Evolutionary conservation across 1,140 invertebrate genomes (phyloP), one percentile per base, ranked within the genome.

Genomic region (Aphelinus certus): DNA sequence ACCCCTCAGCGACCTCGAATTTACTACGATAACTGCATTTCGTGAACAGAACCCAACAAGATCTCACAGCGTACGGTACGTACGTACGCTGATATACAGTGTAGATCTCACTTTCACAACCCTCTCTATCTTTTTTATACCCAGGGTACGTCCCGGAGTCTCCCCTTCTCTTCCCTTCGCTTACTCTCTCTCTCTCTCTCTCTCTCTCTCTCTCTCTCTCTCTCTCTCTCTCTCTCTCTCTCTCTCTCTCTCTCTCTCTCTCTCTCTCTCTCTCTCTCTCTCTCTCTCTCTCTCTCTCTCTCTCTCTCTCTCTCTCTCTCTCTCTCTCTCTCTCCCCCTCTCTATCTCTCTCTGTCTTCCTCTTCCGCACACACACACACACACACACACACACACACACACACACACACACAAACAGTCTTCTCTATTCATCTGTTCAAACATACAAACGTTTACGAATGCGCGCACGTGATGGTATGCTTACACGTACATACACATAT

Each of bases 31-130:
- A 87, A 88, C 86, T 87, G 82, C 86, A 86, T 88, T 88, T 87
- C 84, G 83, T 80, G 83, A 83, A 84, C 86, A 88, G 86, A 87
- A 87, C 86, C 85, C 85, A 83, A 84, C 85, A 87, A 87, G 86
- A 86, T 87, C 83, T 87, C 86, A 84, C 82, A 81, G 81, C 82
- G 86, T 87, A 75, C 83, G 81, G 86, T 86, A 81, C 82, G 82
- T 83, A 53, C 7, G 26, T 43, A 51, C 63, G 47, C n/a, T 48
- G 49, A 47, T 43, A 43, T 46, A 45, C 57, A 42, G 47, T 73
- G 3, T 3, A 74, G 74, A 73, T 7, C 53, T 48, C 62, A 26
- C 62, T 72, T 57, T 63, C 47, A 9, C 47, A 26, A 26, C 47
- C 43, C 46, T 10, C 48, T 49, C 45, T 3, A 26, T 60, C 56